Conservation (phyloP, 2,113 vertebrate species). For the Triplophysa dalaica region DNA sequence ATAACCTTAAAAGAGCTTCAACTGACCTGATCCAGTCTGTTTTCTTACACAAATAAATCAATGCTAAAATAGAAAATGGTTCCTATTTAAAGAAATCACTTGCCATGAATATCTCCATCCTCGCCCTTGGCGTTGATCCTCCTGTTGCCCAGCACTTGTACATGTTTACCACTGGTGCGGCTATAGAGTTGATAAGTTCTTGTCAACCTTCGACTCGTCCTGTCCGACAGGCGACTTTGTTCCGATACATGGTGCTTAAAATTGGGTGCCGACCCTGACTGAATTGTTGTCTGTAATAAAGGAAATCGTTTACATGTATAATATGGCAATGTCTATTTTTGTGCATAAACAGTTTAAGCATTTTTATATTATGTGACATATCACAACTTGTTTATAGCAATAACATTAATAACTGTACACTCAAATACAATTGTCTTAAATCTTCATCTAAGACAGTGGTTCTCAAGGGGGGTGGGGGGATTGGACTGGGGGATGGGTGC, state of each 20-base stretch:
- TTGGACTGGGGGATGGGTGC: too few relatives aligned
- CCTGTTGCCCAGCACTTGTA: constrained; percentile 96
- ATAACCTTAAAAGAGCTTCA: neutral
- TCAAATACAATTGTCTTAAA: too few relatives aligned
- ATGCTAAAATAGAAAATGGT: too few relatives aligned
- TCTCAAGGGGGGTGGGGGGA: too few relatives aligned
- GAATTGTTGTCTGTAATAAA: constrained; percentile 56
- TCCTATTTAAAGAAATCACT: constrained; percentile 44
- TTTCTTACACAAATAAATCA: neutral
- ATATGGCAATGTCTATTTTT: neutral
- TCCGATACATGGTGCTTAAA: constrained; percentile 99
- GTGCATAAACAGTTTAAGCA: neutral
- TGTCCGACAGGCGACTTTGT: constrained; percentile 96
- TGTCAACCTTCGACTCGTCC: constrained; percentile 92
- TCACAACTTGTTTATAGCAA: too few relatives aligned
- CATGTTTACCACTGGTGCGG: constrained; percentile 97
- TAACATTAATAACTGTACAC: too few relatives aligned
- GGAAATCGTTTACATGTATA: constrained; percentile 14
- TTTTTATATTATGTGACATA: neutral
- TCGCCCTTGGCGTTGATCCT: constrained; percentile 97
- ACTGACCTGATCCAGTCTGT: neutral
- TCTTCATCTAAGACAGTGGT: too few relatives aligned
- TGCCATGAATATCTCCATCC: constrained; percentile 95
- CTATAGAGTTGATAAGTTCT: constrained; percentile 99
- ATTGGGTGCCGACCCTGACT: constrained; percentile 97